Conservation (phyloP, 1,140 invertebrate species). For the Brachionus rotundiformis region DNA sequence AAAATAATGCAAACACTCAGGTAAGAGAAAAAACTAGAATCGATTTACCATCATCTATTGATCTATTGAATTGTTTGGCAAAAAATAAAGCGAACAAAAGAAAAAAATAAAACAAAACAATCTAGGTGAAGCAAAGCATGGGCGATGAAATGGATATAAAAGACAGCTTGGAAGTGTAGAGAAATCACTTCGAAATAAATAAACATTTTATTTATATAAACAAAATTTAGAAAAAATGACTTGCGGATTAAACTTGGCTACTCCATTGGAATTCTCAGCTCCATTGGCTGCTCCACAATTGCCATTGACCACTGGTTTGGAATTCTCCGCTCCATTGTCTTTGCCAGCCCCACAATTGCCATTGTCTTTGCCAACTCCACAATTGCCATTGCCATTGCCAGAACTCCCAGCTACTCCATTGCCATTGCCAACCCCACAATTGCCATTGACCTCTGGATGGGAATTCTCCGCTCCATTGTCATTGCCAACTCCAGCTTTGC, state of each 20-base stretch:
- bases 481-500: neutral
- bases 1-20: too few species aligned
- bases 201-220: neutral
- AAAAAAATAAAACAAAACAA: slow-evolving; percentile 2
- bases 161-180: neutral
- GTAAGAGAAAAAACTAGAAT: too few species aligned
- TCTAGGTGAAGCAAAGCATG: neutral
- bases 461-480: neutral
- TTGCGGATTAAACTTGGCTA: neutral
- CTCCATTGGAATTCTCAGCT: neutral
- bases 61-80: neutral
- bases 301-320: neutral
- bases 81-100: neutral
- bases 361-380: too few species aligned
- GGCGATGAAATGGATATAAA: neutral
- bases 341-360: neutral
- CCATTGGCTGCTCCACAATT: neutral
- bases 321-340: neutral
- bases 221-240: neutral
- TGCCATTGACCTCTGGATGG: neutral
- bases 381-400: neutral
- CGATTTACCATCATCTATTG: neutral
- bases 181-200: neutral
- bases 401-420: neutral
- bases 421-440: neutral